Percentiles rank a stretch among this genome's conserved stretches.
These are phyloP conservation scores for Cotesia chilonis DNA, from an alignment of 1,140 invertebrate genomes.

Conservation along the genomic window DNA sequence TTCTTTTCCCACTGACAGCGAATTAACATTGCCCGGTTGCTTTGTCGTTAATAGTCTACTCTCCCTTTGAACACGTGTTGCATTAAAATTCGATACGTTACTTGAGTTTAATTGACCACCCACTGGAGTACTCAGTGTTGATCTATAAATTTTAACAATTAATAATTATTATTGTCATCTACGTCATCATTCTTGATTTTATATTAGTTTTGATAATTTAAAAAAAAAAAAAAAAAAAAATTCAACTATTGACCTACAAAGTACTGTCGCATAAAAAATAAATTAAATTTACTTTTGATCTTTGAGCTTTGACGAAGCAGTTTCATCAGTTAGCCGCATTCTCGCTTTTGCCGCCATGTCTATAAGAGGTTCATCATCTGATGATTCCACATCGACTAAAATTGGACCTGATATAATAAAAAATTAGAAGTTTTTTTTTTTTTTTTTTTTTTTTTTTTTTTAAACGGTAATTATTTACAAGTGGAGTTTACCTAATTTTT, in stretches of 20 bases:
- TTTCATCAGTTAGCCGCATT: constrained; percentile 58
- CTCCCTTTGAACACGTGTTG: constrained; percentile 60
- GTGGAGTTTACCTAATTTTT: too few species aligned
- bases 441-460: too few species aligned
- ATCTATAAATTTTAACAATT: constrained; percentile 44
- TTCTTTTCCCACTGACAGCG: constrained; percentile 56
- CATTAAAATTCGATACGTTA: constrained; percentile 58
- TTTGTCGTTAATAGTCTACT: constrained; percentile 61
- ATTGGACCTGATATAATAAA: constrained; percentile 56
- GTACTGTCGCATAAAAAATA: neutral
- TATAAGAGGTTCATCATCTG: constrained; percentile 82
- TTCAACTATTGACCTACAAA: neutral
- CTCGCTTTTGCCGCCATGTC: constrained; percentile 74
- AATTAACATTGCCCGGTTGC: constrained; percentile 48
- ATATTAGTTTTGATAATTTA: neutral
- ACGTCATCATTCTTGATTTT: too few species aligned
- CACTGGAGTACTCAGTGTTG: constrained; percentile 51
- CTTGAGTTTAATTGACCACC: constrained; percentile 58
- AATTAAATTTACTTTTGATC: constrained; percentile 59
- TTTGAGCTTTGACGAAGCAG: constrained; percentile 62
- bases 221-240: constrained; percentile 26
- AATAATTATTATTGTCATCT: neutral
- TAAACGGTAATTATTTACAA: too few species aligned
- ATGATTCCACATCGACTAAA: constrained; percentile 70
- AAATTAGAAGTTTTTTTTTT: too few species aligned